Percentiles rank a stretch among this genome's conserved stretches.
Conservation (phyloP, 2,113 vertebrate species). For the Calyptomena viridis region DNA sequence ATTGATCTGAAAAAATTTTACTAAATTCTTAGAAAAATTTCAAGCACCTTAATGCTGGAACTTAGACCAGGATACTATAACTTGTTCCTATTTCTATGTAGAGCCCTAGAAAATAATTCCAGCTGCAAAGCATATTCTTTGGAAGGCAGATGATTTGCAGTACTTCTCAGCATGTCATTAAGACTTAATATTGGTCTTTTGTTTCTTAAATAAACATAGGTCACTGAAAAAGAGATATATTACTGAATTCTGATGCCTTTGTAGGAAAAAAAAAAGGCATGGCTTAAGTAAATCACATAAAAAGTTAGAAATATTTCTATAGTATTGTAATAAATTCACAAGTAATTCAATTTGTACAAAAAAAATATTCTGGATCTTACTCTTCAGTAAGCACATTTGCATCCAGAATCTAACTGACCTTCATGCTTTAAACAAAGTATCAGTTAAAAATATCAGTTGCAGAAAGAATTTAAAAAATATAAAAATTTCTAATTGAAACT, state of each 20-base stretch:
- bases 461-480: neutral
- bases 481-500: conserved; percentile 21
- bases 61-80: neutral
- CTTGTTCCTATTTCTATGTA: neutral
- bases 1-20: neutral
- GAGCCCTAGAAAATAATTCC: neutral
- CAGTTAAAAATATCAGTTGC: neutral
- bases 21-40: neutral
- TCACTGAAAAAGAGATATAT: neutral
- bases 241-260: neutral
- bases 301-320: neutral
- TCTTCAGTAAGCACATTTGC: neutral
- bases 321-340: neutral
- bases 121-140: neutral
- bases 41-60: conserved; percentile 3
- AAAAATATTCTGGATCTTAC: neutral
- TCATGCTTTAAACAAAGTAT: neutral
- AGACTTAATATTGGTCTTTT: neutral
- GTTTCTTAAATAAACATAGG: neutral
- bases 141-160: neutral
- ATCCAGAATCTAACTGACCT: neutral
- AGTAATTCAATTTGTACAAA: neutral
- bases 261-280: neutral
- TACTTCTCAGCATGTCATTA: neutral
- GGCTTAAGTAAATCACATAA: neutral